Evolutionary conservation across 2,113 vertebrate genomes (phyloP), one percentile per base, ranked within the genome.

Genomic region (Clinocottus analis): DNA sequence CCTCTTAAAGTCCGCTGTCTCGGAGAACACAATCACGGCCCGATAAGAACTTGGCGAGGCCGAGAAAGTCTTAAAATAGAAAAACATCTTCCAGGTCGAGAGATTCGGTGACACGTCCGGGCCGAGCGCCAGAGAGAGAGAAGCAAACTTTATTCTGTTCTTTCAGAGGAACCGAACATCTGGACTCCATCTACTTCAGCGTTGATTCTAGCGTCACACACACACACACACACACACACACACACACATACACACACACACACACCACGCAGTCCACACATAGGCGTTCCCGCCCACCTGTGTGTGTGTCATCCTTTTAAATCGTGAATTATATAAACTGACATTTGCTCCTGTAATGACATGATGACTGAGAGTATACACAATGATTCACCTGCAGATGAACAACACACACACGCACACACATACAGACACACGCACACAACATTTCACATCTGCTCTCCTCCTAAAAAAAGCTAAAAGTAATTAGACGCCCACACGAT

Each of bases 331-430:
- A 72, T 39, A 56, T 75, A 78, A 86, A 74, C 51, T 31, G 68
- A 80, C 41, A 79, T 74, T 63, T 64, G 45, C 37, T 37, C 37
- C 1, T 43, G 1, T 19, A 29, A 13, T 62, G 31, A 49, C 73
- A 41, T 17, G 11, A 39, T 39, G 37, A 19, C 10, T 14, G 8
- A 2, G 41, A 74, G 72, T 88, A 89, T 90, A 89, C 90, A 86
- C 47, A 86, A 65, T 87, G 82, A 91, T 73, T 90, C 86, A 90
- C 64, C 29, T 58, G 35, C 1, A n/a, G 13, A 31, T 64, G 16
- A 76, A 79, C 70, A 65, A 3, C 7, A 41, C 56, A 72, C 14
- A 83, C 51, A 55, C 49, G 77, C 55, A 3, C 67, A 37, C 29
- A 27, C 19, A 53, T n/a, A 23, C 23, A 33, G 2, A 23, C 45